A percentile compares a stretch with the other conserved stretches of the same genome.
Evolutionary conservation across 2,797 vertebrate genomes (phyloP).

Genomic region (Syndactyla subalaris): DNA sequence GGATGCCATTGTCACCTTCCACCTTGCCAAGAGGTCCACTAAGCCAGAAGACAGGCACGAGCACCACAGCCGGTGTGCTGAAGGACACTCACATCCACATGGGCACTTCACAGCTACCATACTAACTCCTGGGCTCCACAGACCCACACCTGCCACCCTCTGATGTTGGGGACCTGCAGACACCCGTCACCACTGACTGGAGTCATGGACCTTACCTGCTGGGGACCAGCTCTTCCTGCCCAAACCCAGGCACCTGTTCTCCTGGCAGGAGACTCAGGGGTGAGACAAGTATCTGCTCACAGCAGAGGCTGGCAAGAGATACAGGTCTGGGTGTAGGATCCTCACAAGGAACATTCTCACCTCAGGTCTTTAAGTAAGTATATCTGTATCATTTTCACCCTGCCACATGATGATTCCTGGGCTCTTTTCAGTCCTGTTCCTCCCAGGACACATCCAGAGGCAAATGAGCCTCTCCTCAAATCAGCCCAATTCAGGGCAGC

Average conservation of each 20-base stretch:
- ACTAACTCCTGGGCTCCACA: neutral
- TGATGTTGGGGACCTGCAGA: neutral
- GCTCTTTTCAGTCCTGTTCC: neutral
- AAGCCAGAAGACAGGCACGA: neutral
- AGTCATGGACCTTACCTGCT: neutral
- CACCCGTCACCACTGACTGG: fast-evolving
- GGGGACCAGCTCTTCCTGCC: neutral
- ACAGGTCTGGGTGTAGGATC: neutral
- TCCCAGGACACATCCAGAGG: neutral
- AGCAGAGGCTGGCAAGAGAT: neutral
- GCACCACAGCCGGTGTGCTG: fast-evolving
- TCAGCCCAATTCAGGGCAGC: neutral
- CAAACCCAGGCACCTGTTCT: neutral
- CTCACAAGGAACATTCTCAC: neutral
- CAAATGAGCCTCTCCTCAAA: neutral
- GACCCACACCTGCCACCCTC: neutral
- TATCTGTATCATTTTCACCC: neutral
- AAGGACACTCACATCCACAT: fast-evolving
- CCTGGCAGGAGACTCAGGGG: neutral
- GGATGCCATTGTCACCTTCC: neutral
- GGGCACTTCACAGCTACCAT: neutral
- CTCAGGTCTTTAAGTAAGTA: neutral
- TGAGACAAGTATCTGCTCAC: fast-evolving
- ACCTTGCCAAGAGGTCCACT: neutral
- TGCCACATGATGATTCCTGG: fast-evolving